Base-by-base conservation (phyloP, 2,113 vertebrate genomes). In the Petromus typicus region DNA sequence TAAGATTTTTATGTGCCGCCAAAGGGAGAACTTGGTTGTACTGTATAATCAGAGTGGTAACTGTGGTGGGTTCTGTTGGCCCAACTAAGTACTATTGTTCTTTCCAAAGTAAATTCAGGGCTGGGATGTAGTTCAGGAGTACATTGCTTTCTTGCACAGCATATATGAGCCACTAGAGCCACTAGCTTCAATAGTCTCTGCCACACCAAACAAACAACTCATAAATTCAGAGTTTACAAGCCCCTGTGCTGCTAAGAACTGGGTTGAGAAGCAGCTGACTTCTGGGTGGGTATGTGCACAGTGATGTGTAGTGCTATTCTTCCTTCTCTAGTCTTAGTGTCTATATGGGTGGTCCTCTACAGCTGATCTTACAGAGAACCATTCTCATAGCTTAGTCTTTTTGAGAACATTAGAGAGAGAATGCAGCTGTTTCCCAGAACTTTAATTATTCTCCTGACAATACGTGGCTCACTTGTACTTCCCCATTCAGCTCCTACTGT, bases 371-470 rank as follows among this genome's bases (percentile, higher is more conserved):
- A 30, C 5, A 59, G 82, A 90, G 43, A 78, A 34, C 48, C 61
- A 17, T 48, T 90, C 57, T 87, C 54, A 90, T 34, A 87, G 30
- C 27, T 84, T 51, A 63, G 57, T 40, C 32, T 81, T 95, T 61
- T 48, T 88, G 91, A 92, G 80, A 83, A 45, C n/a, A 61, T 4
- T 84, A 66, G 43, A 93, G 63, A 66, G 43, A 93, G 63, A 37
- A 80, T 67, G 30, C 34, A 94, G 40, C 51, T 90, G 22, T 88
- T 85, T 16, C 45, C 57, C 9, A 86, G 73, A 59, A n/a, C 59
- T 93, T 94, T 81, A 80, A n/a, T 88, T 95, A 64, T 81, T 88
- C n/a, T 85, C 56, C 67, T 86, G 67, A 76, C 64, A 71, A 17
- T 86, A n/a, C 64, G n/a, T 82, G 59, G 75, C 16, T 63, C 30